Conservation (phyloP, 1,140 invertebrate species). For the Geopemphigus sp. region DNA sequence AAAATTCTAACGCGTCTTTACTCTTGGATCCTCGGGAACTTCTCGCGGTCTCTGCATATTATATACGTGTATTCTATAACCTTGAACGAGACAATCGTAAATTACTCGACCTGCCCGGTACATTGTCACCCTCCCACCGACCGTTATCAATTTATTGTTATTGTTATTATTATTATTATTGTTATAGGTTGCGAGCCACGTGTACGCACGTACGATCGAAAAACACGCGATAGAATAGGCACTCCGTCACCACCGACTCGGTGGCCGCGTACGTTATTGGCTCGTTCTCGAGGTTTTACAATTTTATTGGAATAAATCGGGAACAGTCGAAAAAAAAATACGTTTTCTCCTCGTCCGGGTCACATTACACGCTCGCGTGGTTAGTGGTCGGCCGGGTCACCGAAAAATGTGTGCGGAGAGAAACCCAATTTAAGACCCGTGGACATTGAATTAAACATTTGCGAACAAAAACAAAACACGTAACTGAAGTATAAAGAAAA, state of each 20-base stretch:
- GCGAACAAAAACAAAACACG: too few species aligned
- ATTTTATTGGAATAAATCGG: not conserved
- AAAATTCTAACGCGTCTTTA: not conserved
- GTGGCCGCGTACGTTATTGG: not conserved
- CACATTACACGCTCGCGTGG: not conserved
- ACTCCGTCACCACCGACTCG: not conserved
- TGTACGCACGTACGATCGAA: not conserved
- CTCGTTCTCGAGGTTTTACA: not conserved
- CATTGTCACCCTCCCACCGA: not conserved
- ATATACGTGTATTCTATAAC: not conserved
- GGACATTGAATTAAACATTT: too few species aligned
- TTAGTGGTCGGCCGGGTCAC: not conserved
- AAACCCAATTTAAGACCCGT: not conserved
- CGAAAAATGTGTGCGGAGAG: not conserved
- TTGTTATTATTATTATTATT: slow-evolving; percentile 32
- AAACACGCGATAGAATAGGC: not conserved
- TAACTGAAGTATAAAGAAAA: too few species aligned
- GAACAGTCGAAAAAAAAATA: not conserved
- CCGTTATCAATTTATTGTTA: not conserved
- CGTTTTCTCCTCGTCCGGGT: not conserved
- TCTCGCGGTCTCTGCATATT: too few species aligned
- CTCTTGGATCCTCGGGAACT: not conserved
- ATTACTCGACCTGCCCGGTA: slow-evolving; percentile 15
- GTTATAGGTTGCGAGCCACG: not conserved
- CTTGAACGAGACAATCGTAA: slow-evolving; percentile 15